phyloP scores from a whole-genome alignment of 1,140 invertebrate genomes.

The Rhyzopertha dominica region DNA sequence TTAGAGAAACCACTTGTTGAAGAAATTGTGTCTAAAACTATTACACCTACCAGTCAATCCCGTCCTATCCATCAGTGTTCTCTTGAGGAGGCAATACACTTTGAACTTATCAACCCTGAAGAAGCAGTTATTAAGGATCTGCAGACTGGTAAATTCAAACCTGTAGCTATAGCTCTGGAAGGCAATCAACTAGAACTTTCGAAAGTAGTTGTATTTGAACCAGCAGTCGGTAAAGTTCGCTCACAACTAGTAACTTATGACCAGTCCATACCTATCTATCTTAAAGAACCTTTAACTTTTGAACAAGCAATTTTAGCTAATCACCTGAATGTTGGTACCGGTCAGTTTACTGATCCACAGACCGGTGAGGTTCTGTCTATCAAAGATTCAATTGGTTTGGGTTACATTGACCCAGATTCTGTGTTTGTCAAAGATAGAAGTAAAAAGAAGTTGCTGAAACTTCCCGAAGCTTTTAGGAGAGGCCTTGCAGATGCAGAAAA shows the following conservation, averaged over 20 bases:
- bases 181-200: slow-evolving; percentile 65
- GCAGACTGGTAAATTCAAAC: slow-evolving; percentile 65
- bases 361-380: slow-evolving; percentile 67
- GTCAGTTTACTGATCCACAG: slow-evolving; percentile 69
- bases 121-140: slow-evolving; percentile 75
- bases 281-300: slow-evolving; percentile 67
- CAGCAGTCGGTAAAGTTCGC: slow-evolving; percentile 57
- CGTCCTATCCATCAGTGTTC: slow-evolving; percentile 59
- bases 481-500: slow-evolving; percentile 85
- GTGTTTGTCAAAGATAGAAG: slow-evolving; percentile 82
- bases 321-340: slow-evolving; percentile 64
- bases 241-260: slow-evolving; percentile 69
- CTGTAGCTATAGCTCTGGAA: slow-evolving; percentile 64
- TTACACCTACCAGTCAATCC: slow-evolving; percentile 41
- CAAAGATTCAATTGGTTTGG: slow-evolving; percentile 75
- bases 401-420: slow-evolving; percentile 81
- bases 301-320: slow-evolving; percentile 70
- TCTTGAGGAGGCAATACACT: slow-evolving; percentile 72
- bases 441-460: slow-evolving; percentile 73
- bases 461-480: slow-evolving; percentile 79
- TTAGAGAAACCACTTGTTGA: slow-evolving; percentile 62
- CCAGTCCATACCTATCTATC: slow-evolving; percentile 64
- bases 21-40: slow-evolving; percentile 24
- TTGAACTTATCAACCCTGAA: slow-evolving; percentile 70
- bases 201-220: slow-evolving; percentile 61